Conservation (phyloP, 2,113 vertebrate genomes). For the Paramisgurnus dabryanus region DNA sequence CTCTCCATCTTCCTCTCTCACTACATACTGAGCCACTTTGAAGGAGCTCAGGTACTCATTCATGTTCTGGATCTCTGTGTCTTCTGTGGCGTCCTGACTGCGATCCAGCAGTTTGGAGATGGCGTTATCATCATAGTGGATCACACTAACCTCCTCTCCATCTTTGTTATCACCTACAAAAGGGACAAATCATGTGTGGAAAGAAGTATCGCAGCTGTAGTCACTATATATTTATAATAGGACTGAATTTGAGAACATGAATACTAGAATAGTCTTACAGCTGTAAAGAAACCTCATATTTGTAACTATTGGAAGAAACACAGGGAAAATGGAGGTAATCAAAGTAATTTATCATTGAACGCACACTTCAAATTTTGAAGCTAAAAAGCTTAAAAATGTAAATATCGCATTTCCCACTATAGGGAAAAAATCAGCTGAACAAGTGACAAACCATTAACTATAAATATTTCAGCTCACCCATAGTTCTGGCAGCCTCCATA, state of each 20-base stretch:
- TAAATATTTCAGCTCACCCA: slow-evolving; percentile 54
- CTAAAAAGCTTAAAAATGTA: too few species aligned
- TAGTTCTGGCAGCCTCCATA: slow-evolving; percentile 80
- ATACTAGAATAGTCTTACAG: too few species aligned
- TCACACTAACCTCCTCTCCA: slow-evolving; percentile 93
- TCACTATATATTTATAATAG: neutral
- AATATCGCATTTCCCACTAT: too few species aligned
- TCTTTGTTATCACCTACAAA: slow-evolving; percentile 90
- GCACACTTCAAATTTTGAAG: too few species aligned
- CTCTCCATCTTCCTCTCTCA: slow-evolving; percentile 95
- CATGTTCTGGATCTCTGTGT: slow-evolving; percentile 98
- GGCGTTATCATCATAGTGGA: slow-evolving; percentile 94
- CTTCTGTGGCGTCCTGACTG: slow-evolving; percentile 91
- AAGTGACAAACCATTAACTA: too few species aligned
- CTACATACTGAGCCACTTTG: slow-evolving; percentile 98
- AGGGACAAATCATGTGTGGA: slow-evolving; percentile 1
- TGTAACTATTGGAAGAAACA: too few species aligned
- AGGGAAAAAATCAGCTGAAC: too few species aligned
- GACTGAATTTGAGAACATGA: neutral
- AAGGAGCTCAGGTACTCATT: slow-evolving; percentile 99
- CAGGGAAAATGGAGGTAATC: too few species aligned
- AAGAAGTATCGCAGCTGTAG: too few species aligned
- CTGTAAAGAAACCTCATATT: too few species aligned
- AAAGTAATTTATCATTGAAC: too few species aligned
- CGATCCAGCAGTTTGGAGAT: slow-evolving; percentile 96